Conservation (phyloP, 2,888 invertebrate genomes). For the Cyrtodaria siliqua region DNA sequence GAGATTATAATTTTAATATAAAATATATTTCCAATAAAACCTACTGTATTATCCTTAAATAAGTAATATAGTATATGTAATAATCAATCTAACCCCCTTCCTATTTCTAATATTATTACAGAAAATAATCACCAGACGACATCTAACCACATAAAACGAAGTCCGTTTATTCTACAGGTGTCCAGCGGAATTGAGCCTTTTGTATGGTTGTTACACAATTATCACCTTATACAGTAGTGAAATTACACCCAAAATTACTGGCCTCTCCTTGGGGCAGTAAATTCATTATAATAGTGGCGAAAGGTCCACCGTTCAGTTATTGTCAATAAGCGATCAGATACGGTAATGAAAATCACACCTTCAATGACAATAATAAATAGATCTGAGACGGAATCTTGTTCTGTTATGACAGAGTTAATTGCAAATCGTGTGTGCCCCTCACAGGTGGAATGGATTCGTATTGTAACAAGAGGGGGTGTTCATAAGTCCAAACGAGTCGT, state of each 20-base stretch:
- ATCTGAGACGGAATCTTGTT: slow-evolving; percentile 27
- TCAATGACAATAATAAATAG: slow-evolving; percentile 56
- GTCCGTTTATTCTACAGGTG: slow-evolving; percentile 41
- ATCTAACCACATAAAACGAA: slow-evolving; percentile 38
- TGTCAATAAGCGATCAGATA: slow-evolving; percentile 57
- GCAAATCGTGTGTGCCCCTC: slow-evolving; percentile 41
- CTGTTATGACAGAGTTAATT: slow-evolving; percentile 59
- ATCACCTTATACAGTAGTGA: slow-evolving; percentile 38
- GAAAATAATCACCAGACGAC: slow-evolving; percentile 31
- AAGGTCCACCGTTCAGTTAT: slow-evolving; percentile 12
- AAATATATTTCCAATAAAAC: too few species aligned
- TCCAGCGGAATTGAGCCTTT: slow-evolving; percentile 39
- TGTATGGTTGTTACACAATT: slow-evolving; percentile 55
- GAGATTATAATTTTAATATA: too few species aligned
- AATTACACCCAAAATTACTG: slow-evolving; percentile 48
- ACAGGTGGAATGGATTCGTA: slow-evolving; percentile 32
- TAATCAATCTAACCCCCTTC: too few species aligned
- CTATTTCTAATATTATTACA: slow-evolving; percentile 37
- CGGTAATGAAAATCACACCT: slow-evolving; percentile 62
- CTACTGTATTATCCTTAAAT: too few species aligned
- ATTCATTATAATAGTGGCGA: slow-evolving; percentile 41
- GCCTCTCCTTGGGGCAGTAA: slow-evolving; percentile 37
- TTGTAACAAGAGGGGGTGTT: not conserved
- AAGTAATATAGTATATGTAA: too few species aligned
- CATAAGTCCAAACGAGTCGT: slow-evolving; percentile 18